Percentiles rank a stretch among this genome's conserved stretches.
Conservation (phyloP, 2,113 vertebrate genomes). For the Pygoscelis adeliae region DNA sequence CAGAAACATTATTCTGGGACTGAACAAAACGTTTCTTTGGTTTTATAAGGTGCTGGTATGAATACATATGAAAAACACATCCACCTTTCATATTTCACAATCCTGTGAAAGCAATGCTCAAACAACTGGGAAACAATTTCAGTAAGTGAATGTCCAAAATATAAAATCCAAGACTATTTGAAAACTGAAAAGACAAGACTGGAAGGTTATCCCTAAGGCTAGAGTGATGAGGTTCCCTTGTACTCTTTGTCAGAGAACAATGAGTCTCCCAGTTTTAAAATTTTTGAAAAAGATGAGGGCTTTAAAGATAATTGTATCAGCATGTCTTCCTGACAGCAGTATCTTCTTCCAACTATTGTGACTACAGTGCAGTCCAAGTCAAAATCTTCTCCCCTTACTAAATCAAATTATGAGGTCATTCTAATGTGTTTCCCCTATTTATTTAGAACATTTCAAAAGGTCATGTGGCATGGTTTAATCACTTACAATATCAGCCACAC, state of each 20-base stretch:
- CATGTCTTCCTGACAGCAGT: background rate
- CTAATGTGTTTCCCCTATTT: background rate
- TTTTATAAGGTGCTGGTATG: background rate
- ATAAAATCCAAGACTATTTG: background rate
- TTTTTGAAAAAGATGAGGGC: background rate
- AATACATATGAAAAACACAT: background rate
- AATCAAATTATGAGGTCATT: background rate
- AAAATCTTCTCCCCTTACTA: background rate
- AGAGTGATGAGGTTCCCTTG: background rate
- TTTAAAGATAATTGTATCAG: background rate
- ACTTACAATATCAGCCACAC: background rate
- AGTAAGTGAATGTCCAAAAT: background rate
- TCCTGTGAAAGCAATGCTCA: background rate
- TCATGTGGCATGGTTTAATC: background rate
- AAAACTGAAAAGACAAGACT: background rate
- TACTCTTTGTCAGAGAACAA: background rate
- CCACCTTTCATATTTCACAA: background rate
- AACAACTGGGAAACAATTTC: background rate
- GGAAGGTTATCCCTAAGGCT: background rate
- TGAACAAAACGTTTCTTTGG: background rate
- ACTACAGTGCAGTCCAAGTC: background rate
- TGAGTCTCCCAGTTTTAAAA: background rate
- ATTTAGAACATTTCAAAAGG: background rate
- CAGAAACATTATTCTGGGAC: background rate
- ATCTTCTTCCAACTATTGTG: background rate